Evolutionary conservation across 2,797 vertebrate genomes (phyloP).

Genomic region (Clarias laeviceps): DNA sequence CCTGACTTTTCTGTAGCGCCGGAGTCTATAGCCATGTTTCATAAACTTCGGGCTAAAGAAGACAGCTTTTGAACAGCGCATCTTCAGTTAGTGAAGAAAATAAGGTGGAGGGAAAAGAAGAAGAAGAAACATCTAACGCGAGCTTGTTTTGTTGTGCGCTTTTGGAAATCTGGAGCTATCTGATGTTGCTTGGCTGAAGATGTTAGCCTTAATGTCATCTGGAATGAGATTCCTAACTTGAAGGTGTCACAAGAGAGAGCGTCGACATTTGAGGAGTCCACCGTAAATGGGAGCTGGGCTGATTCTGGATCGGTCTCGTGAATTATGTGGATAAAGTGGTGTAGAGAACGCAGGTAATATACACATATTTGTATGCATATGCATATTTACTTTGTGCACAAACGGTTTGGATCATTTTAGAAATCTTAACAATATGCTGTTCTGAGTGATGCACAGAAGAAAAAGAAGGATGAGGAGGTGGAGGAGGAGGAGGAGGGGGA

Average conservation of each 20-base stretch:
- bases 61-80: conserved; percentile 50
- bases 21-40: conserved; percentile 62
- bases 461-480: not conserved
- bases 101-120: not conserved
- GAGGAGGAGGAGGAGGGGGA: not conserved
- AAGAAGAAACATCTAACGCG: conserved; percentile 21
- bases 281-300: conserved; percentile 77
- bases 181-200: conserved; percentile 60
- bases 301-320: conserved; percentile 72
- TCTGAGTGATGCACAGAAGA: not conserved
- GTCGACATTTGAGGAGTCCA: conserved; percentile 72
- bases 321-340: conserved; percentile 82
- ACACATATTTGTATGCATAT: not conserved
- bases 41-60: conserved; percentile 76
- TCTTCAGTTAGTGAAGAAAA: not conserved
- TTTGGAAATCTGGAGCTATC: conserved; percentile 64
- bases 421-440: not conserved
- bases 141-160: not conserved
- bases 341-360: conserved; percentile 78
- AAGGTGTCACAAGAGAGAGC: conserved; percentile 62
- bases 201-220: conserved; percentile 71
- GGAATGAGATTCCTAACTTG: conserved; percentile 78
- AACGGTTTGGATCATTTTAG: not conserved
- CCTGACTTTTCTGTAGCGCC: conserved; percentile 49
- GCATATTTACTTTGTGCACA: not conserved